These are phyloP conservation scores for Hymenochirus boettgeri DNA, from an alignment of 2,113 vertebrate species.

Conservation along the genomic window DNA sequence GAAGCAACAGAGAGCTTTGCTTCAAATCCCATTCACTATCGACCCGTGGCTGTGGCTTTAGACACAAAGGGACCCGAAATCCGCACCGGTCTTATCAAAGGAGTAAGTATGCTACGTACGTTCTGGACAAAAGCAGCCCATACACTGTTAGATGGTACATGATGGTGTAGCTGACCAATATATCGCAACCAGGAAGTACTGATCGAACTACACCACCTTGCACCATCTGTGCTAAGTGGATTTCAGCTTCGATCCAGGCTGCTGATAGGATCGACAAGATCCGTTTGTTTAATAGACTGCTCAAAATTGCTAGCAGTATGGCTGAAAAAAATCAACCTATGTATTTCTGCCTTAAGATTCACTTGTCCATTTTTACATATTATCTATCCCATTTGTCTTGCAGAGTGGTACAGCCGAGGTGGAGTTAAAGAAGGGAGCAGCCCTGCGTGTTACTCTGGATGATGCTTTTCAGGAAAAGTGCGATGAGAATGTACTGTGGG, in stretches of 20 bases:
- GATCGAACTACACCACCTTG: no score
- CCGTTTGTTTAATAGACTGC: no score
- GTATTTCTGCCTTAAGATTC: no score
- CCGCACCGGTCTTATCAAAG: constrained; percentile 94
- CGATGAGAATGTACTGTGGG: constrained; percentile 82
- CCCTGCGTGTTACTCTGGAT: constrained; percentile 83
- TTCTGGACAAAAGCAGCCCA: not conserved
- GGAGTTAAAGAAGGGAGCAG: constrained; percentile 81
- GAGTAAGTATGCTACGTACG: constrained; percentile 66
- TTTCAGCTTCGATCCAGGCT: no score
- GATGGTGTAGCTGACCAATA: no score
- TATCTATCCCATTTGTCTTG: not conserved
- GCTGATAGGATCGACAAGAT: no score
- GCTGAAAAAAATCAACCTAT: no score
- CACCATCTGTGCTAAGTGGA: no score
- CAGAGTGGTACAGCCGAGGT: constrained; percentile 95
- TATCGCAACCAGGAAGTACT: no score
- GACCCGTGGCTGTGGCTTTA: constrained; percentile 89
- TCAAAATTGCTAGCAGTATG: no score
- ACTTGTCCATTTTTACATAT: no score
- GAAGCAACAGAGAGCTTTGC: constrained; percentile 87
- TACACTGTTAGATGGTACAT: no score
- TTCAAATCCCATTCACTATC: constrained; percentile 78
- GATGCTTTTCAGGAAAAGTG: constrained; percentile 84
- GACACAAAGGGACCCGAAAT: constrained; percentile 98